phyloP scores from a whole-genome alignment of 2,797 vertebrate species.

The Tragopan temminckii region DNA sequence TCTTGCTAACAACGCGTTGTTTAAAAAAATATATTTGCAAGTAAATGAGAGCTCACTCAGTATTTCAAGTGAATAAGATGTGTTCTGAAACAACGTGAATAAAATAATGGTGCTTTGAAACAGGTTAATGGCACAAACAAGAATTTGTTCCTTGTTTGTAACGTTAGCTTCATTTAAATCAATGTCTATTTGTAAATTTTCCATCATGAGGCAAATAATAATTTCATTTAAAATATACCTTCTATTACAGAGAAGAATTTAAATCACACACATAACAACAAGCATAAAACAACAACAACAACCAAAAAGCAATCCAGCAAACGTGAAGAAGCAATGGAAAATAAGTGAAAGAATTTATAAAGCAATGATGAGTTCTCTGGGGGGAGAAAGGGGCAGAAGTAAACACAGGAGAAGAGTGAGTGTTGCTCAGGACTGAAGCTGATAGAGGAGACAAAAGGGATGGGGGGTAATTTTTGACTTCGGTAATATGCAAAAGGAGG shows the following conservation, averaged over 20 bases:
- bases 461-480: neutral
- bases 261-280: neutral
- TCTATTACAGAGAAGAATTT: neutral
- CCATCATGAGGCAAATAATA: neutral
- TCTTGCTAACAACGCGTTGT: neutral
- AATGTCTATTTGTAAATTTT: neutral
- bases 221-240: neutral
- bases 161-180: neutral
- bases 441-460: neutral
- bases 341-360: neutral
- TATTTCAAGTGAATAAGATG: neutral
- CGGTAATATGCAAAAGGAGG: neutral
- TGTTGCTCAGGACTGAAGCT: neutral
- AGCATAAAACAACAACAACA: neutral
- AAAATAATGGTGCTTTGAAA: neutral
- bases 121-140: neutral
- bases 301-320: neutral
- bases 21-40: neutral
- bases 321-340: neutral
- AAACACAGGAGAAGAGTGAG: neutral
- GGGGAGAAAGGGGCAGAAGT: too few relatives aligned
- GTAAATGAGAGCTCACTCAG: neutral
- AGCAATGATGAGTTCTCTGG: neutral
- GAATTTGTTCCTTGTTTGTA: neutral
- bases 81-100: neutral